A percentile compares a stretch with the other conserved stretches of the same genome.
phyloP scores from a whole-genome alignment of 2,888 invertebrate genomes.

The Drosophila kanekoi region DNA sequence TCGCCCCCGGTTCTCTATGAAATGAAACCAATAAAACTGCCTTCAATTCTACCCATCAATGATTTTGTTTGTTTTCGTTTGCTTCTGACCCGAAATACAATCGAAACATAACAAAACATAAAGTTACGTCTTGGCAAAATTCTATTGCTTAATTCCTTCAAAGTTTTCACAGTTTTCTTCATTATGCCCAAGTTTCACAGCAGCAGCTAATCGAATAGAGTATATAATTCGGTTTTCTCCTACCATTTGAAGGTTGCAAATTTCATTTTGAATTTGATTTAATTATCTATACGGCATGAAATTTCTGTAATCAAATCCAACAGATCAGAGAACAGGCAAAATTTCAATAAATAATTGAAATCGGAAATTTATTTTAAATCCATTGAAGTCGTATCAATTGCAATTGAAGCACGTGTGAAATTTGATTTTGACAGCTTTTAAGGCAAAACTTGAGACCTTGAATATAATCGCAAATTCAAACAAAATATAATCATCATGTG shows the following conservation, averaged over 20 bases:
- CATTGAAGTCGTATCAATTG: conserved; percentile 44
- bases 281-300: conserved; percentile 14
- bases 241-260: conserved; percentile 17
- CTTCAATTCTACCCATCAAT: conserved; percentile 16
- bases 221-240: conserved; percentile 1
- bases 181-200: conserved; percentile 26
- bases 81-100: conserved; percentile 19
- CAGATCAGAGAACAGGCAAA: conserved; percentile 6
- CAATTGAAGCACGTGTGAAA: conserved; percentile 53
- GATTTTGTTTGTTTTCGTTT: conserved; percentile 35
- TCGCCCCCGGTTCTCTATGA: too few species aligned
- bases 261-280: conserved; percentile 35
- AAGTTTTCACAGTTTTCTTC: conserved; percentile 28
- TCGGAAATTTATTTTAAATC: conserved; percentile 56
- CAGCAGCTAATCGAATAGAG: conserved; percentile 22
- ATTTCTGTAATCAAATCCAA: conserved; percentile 46
- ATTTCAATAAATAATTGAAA: conserved; percentile 56
- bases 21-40: conserved; percentile 34
- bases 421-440: conserved; percentile 35
- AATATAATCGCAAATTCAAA: conserved; percentile 37
- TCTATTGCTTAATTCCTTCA: conserved; percentile 30
- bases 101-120: conserved; percentile 5
- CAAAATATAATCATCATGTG: conserved; percentile 22
- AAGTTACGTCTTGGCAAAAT: conserved; percentile 36
- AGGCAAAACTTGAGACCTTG: conserved; percentile 27